Percentiles rank a stretch among this genome's conserved stretches.
Evolutionary conservation across 2,888 invertebrate genomes (phyloP).

Genomic region (Cephus pygmeus): DNA sequence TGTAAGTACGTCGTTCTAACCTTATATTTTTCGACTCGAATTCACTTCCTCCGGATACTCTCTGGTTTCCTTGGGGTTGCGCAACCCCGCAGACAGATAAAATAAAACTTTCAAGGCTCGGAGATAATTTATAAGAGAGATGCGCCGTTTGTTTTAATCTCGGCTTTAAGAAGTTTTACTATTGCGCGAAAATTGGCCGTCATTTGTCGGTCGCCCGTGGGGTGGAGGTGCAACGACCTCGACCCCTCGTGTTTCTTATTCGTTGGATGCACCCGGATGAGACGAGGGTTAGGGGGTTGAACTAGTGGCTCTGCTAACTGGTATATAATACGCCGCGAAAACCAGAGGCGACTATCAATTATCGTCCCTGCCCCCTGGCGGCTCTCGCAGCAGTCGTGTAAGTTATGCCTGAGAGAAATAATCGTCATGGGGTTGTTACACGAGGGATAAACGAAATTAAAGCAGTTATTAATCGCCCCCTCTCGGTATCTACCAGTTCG

Average conservation of each 20-base stretch:
- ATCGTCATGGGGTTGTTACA: too few relatives aligned
- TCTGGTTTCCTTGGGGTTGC: not conserved
- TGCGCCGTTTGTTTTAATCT: constrained; percentile 56
- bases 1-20: not conserved
- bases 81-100: constrained; percentile 33
- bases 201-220: constrained; percentile 48
- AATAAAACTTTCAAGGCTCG: constrained; percentile 43
- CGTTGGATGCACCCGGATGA: not conserved
- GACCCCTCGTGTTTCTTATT: constrained; percentile 10
- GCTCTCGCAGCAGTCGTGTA: not conserved
- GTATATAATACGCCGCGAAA: constrained; percentile 51
- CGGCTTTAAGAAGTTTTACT: constrained; percentile 56
- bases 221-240: constrained; percentile 12
- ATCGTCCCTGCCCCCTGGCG: constrained; percentile 19
- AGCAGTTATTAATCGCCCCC: too few relatives aligned
- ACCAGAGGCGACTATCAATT: constrained; percentile 51
- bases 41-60: not conserved
- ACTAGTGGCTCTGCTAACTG: constrained; percentile 33
- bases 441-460: too few relatives aligned
- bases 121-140: constrained; percentile 45
- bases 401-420: too few relatives aligned
- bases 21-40: not conserved
- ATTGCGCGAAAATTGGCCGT: constrained; percentile 57
- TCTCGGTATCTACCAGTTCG: too few relatives aligned
- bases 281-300: not conserved